Conservation (phyloP, 2,797 vertebrate genomes). For the Eulemur coronatus region DNA sequence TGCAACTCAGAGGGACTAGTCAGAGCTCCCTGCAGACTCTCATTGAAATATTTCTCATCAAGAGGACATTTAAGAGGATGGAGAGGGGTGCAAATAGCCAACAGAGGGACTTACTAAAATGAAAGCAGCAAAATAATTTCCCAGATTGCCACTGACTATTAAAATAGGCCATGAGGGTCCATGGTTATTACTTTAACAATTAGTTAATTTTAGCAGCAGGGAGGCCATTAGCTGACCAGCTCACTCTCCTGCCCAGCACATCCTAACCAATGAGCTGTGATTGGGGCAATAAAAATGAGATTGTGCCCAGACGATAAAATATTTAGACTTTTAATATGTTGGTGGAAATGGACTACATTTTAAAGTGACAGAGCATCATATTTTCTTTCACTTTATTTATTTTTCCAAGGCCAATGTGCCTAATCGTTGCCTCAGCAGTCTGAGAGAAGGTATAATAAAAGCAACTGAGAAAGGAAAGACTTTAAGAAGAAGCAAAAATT, state of each 20-base stretch:
- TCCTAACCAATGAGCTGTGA: slow-evolving; percentile 85
- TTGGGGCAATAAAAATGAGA: slow-evolving; percentile 84
- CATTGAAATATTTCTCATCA: slow-evolving; percentile 71
- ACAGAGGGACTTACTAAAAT: slow-evolving; percentile 72
- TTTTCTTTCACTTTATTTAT: slow-evolving; percentile 57
- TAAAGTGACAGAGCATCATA: slow-evolving; percentile 66
- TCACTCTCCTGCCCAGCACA: slow-evolving; percentile 84
- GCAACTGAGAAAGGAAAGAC: background rate
- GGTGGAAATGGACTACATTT: slow-evolving; percentile 69
- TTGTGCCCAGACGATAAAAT: slow-evolving; percentile 83
- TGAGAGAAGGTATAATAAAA: slow-evolving; percentile 20
- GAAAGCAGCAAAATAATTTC: slow-evolving; percentile 82
- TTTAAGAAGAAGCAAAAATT: slow-evolving; percentile 1
- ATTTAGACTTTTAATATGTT: slow-evolving; percentile 80
- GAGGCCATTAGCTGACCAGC: slow-evolving; percentile 85
- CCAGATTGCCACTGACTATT: slow-evolving; percentile 82
- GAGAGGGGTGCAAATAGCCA: slow-evolving; percentile 65
- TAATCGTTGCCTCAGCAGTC: background rate
- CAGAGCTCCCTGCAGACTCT: slow-evolving; percentile 60
- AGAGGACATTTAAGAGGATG: slow-evolving; percentile 66
- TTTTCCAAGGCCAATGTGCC: slow-evolving; percentile 40
- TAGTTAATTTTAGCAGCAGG: slow-evolving; percentile 87
- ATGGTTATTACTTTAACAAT: slow-evolving; percentile 86
- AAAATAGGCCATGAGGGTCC: slow-evolving; percentile 80
- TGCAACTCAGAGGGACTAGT: slow-evolving; percentile 35